Base-by-base conservation (phyloP, 1,140 invertebrate genomes). In the Micrasema longulum region DNA sequence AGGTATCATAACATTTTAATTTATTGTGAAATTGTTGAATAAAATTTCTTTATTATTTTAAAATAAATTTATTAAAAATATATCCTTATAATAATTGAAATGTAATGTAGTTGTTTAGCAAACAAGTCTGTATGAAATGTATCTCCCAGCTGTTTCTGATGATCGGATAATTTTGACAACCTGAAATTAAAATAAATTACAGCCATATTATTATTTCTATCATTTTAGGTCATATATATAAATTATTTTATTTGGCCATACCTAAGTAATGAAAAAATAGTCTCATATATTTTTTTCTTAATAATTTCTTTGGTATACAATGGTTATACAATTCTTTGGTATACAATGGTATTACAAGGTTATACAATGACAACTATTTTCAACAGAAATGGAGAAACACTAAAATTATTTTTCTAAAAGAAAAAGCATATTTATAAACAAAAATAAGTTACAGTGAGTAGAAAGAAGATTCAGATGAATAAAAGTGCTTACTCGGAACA, bases 161-260 rank as follows among this genome's bases (percentile, higher is more conserved):
- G 96, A 92, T 76, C 98, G 87, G 79, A 99, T 97, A 80, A 99
- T 99, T 86, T 99, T 99, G 0, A 99, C 96, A 52, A 98, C 96
- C 90, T 95, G 86, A 71, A 64, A 50, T 4, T 7, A 36, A 9
- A 63, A 45, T 1, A 36, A 12, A 45, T 14, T 45, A 45, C 43
- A n/a, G n/a, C n/a, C n/a, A n/a, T n/a, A n/a, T n/a, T n/a, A n/a
- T n/a, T n/a, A n/a, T n/a, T n/a, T n/a, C 43, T 45, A 3, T 12
- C n/a, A n/a, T 14, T 43, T 45, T 45, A 7, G 9, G n/a, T 6
- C 43, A 45, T 45, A 45, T 0, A 45, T 45, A 14, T 6, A 14
- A 45, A 16, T n/a, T 45, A 45, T n/a, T 6, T 16, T 16, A 45
- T 38, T 38, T 7, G 36, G 5, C 12, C 12, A 14, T 12, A 45